A percentile compares a stretch with the other conserved stretches of the same genome.
phyloP scores from a whole-genome alignment of 2,888 invertebrate genomes.

The Cactoblastis cactorum region DNA sequence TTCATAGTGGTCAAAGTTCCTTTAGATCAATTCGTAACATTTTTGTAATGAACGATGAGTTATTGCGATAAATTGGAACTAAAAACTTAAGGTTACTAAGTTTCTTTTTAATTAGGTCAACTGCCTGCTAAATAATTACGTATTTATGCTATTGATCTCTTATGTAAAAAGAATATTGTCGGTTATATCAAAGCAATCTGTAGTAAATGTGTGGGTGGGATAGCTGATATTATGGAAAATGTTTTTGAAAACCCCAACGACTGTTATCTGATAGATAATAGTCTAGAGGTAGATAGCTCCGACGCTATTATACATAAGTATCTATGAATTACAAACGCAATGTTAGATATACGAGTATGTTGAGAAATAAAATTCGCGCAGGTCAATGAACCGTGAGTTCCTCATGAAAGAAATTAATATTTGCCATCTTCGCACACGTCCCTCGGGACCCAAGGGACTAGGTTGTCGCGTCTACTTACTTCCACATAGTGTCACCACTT shows the following conservation, averaged over 20 bases:
- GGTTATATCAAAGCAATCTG: constrained; percentile 15
- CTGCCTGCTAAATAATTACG: no score
- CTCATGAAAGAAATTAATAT: constrained; percentile 69
- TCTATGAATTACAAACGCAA: no score
- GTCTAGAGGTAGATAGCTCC: constrained; percentile 46
- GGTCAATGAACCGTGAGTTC: constrained; percentile 67
- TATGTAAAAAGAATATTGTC: constrained; percentile 10
- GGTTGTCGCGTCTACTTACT: constrained; percentile 59
- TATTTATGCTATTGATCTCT: no score
- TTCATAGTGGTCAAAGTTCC: no score
- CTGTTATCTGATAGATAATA: constrained; percentile 24
- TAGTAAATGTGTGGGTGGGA: constrained; percentile 18
- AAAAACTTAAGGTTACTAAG: no score
- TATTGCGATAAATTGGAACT: no score
- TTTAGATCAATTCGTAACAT: neutral
- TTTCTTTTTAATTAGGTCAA: no score
- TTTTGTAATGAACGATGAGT: no score
- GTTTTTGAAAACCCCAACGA: constrained; percentile 18
- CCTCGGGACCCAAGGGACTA: constrained; percentile 40
- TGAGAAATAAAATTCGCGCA: constrained; percentile 56
- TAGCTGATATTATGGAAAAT: constrained; percentile 18
- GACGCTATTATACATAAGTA: constrained; percentile 33
- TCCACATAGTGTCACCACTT: constrained; percentile 54
- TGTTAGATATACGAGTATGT: no score
- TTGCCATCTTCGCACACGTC: constrained; percentile 64